Base-by-base conservation (phyloP, 2,797 vertebrate species). In the Coregonus suidteri region DNA sequence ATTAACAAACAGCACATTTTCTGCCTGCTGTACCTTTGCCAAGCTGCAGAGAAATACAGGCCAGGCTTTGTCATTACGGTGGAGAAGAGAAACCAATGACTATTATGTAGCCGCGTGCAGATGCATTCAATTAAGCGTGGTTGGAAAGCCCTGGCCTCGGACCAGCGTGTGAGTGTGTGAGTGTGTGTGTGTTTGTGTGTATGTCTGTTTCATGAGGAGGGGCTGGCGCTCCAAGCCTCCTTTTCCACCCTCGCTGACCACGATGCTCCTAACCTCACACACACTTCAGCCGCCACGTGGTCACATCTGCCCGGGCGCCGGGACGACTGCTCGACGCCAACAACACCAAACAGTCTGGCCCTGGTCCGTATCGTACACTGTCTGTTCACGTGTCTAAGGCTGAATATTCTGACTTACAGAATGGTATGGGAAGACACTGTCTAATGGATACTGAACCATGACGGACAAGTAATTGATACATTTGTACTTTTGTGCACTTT, bases 51-150 rank as follows among this genome's bases (percentile, higher is more conserved):
- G 64, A 77, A 59, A 71, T 82, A 90, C 85, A 88, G 88, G 80
- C 56, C 82, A 81, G 85, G 88, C 87, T 90, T 90, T 90, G 89
- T 88, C 85, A 84, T 88, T 89, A 88, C 71, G 68, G 76, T 75
- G 54, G 62, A 81, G 52, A 79, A 70, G 75, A 79, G 72, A 92
- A 89, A 91, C 93, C 92, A 91, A 90, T 92, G 89, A 95, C 90
- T 93, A 92, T 94, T 92, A 94, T 92, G 94, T 91, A 90, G 89
- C 94, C 91, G 80, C 83, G 81, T 94, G 92, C 94, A 97, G 92
- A 95, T 95, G 94, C 95, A 96, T 95, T 94, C 93, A 96, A 94
- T 96, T 95, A 96, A 86, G 85, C 91, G 85, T 94, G 88, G 91
- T 93, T 31, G 92, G 93, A 93, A 92, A 93, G 86, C 88, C 89